Evolutionary conservation across 2,113 vertebrate species (phyloP), one percentile per base, ranked within the genome.

Genomic region (Pollimyrus isidori): DNA sequence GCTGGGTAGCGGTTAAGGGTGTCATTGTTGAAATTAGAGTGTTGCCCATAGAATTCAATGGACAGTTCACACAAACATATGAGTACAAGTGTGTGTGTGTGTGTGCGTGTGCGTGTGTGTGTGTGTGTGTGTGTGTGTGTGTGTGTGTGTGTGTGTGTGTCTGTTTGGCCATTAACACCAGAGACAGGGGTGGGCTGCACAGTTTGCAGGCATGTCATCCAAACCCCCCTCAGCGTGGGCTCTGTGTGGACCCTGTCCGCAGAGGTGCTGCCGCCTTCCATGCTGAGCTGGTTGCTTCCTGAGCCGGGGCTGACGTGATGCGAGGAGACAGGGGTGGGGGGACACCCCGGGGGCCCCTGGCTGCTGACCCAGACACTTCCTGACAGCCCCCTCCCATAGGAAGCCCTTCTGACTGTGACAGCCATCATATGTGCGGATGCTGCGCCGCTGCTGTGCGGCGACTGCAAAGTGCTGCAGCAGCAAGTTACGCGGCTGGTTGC

Each of bases 111-210:
- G 50, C 21, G 56, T 88, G 56, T 21, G 56, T 88, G 56, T 83
- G 39, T 11, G 48, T 87, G 17, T 39, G 23, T 69, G 56, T 83
- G 17, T 4, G n/a, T 87, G 50, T 87, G 52, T 42, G 58, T 88
- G 58, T 69, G 87, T 88, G 42, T 88, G 87, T 45, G 26, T 30
- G 39, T 88, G n/a, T 73, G 87, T 48, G 58, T 19, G 58, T n/a
- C 6, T 26, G 6, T 35, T 10, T 86, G 73, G 73, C 9, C 76
- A 82, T 21, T 17, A 42, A 69, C 62, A 69, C 62, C 35, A 15
- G 21, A 69, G 42, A 49, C 45, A 48, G 19, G 45, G 39, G 45
- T 39, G 21, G 11, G 58, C 50, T 76, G 84, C n/a, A 46, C 76
- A 50, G 35, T 89, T 50, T 89, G 11, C 3, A 49, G 42, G 89